A percentile compares a stretch with the other conserved stretches of the same genome.
Evolutionary conservation across 2,797 vertebrate genomes (phyloP).

Genomic region (Halcyon smyrnensis): DNA sequence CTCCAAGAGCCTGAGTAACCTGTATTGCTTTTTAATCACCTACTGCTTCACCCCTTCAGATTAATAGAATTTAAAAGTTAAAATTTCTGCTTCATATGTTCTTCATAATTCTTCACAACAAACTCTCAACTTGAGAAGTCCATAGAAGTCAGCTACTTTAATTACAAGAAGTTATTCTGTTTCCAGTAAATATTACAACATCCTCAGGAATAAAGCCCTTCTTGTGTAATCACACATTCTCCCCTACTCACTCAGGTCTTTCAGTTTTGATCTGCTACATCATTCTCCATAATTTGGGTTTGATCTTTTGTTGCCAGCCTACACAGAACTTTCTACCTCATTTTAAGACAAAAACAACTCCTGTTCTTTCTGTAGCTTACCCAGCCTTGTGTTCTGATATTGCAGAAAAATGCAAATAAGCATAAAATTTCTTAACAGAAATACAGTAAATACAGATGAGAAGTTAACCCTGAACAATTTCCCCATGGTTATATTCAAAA

Average conservation of each 20-base stretch:
- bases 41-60: neutral
- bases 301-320: neutral
- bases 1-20: neutral
- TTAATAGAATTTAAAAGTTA: neutral
- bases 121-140: rapidly evolving
- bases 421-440: neutral
- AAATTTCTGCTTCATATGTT: neutral
- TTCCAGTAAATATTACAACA: neutral
- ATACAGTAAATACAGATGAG: neutral
- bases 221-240: neutral
- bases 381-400: neutral
- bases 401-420: neutral
- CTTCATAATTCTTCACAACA: neutral
- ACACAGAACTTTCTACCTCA: neutral
- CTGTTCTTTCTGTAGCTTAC: neutral
- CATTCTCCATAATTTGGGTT: neutral
- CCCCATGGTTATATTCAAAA: neutral
- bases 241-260: neutral
- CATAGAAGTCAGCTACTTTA: neutral
- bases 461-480: neutral
- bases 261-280: neutral
- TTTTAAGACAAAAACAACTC: neutral
- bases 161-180: neutral
- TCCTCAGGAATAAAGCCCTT: neutral
- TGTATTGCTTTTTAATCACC: neutral